Conservation (phyloP, 1,140 invertebrate genomes). For the Ptiloglossa arizonensis region DNA sequence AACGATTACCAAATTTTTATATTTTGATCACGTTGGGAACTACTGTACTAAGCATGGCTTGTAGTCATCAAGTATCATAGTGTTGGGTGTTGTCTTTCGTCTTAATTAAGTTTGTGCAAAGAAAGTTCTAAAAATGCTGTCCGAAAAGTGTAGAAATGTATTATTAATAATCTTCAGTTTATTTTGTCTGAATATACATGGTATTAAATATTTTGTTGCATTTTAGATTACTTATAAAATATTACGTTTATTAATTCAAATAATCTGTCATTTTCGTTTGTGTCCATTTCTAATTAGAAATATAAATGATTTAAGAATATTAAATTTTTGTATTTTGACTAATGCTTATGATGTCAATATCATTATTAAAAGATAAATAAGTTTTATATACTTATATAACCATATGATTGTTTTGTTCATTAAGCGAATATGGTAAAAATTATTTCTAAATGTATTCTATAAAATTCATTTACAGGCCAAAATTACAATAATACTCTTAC, state of each 20-base stretch:
- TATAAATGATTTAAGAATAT: no score
- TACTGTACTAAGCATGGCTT: not conserved
- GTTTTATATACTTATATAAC: not conserved
- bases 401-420: no score
- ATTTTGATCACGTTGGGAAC: not conserved
- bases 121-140: slow-evolving; percentile 11
- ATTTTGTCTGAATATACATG: not conserved
- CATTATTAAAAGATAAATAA: no score
- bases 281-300: no score
- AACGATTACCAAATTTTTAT: no score
- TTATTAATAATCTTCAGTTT: not conserved
- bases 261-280: not conserved
- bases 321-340: no score
- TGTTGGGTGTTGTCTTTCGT: slow-evolving; percentile 32
- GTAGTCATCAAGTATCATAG: not conserved
- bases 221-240: not conserved
- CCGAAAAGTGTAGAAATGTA: not conserved
- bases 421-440: not conserved
- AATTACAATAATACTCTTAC: slow-evolving; percentile 69
- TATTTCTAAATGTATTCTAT: not conserved
- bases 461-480: slow-evolving; percentile 64
- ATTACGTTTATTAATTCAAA: not conserved
- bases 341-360: no score
- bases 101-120: not conserved
- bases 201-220: not conserved